Evolutionary conservation across 2,888 invertebrate species (phyloP), one percentile per base, ranked within the genome.

Genomic region (Yponomeuta plumbellus): DNA sequence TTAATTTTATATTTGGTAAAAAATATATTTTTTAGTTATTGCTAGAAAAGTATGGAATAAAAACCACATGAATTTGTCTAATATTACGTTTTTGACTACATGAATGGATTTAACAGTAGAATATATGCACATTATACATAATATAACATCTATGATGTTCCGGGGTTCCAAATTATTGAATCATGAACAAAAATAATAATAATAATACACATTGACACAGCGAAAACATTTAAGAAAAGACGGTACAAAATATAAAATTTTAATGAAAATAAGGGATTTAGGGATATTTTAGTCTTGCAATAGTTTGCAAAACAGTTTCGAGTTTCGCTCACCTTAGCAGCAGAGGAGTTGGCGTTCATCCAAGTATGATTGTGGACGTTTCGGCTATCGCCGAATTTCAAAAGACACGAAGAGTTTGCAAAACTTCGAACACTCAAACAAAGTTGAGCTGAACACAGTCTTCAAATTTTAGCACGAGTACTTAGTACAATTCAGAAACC

Each of bases 281-380:
- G 20, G 57, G 20, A 65, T 23, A 21, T 17, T 64, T 39, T n/a
- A 57, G 57, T 59, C 23, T 34, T 59, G 40, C 20, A 23, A 40
- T n/a, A 22, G n/a, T 59, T 61, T 61, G 66, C 75, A 73, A 71
- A 70, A 67, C 72, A 74, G 71, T 74, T 76, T 72, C 72, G 75
- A 71, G 76, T 77, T 76, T 78, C 74, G 75, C 87, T 88, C 81
- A 90, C 90, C 90, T 91, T 85, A 86, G 86, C 77, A 83, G 83
- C 80, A 79, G 85, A 81, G 80, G 79, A 83, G 78, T 88, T 91
- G 90, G 91, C 88, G 86, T 87, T 86, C 90, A 90, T 90, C 90
- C 91, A 90, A 91, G 80, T 84, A 79, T 78, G 78, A 80, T 81
- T 79, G 79, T 75, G 79, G 80, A 82, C 85, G 83, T 81, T 78